Percentiles rank a stretch among this genome's conserved stretches.
These are phyloP conservation scores for Drosophila borealis DNA, from an alignment of 2,888 invertebrate genomes.

Conservation along the genomic window DNA sequence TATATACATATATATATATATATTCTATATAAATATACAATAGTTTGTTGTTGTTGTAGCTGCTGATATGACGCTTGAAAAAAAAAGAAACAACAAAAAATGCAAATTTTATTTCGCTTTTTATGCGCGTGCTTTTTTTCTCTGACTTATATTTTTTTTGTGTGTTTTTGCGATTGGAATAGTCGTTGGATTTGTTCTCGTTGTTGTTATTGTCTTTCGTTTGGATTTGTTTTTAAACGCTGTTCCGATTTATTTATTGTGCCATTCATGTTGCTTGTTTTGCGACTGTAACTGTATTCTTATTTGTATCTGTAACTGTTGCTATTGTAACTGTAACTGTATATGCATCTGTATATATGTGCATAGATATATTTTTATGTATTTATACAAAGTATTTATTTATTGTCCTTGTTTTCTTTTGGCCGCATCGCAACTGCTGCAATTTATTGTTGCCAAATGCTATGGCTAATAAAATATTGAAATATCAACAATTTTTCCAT, in stretches of 20 bases:
- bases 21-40: slow-evolving; percentile 21
- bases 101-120: slow-evolving; percentile 76
- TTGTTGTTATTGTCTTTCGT: slow-evolving; percentile 22
- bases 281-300: slow-evolving; percentile 24
- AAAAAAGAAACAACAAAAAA: slow-evolving; percentile 53
- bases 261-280: slow-evolving; percentile 58
- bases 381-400: slow-evolving; percentile 43
- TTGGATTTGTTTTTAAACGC: slow-evolving; percentile 68
- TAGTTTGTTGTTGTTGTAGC: slow-evolving; percentile 26
- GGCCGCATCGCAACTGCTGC: slow-evolving; percentile 63
- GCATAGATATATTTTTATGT: slow-evolving; percentile 52
- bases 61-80: slow-evolving; percentile 62
- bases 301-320: slow-evolving; percentile 11
- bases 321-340: slow-evolving; percentile 19
- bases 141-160: slow-evolving; percentile 21
- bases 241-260: slow-evolving; percentile 74
- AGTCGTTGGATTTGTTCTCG: slow-evolving; percentile 23
- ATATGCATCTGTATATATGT: slow-evolving; percentile 16
- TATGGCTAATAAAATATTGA: slow-evolving; percentile 72
- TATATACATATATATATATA: slow-evolving; percentile 4
- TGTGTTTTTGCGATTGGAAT: slow-evolving; percentile 12
- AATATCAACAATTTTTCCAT: slow-evolving; percentile 55
- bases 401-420: slow-evolving; percentile 52
- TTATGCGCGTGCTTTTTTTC: slow-evolving; percentile 44
- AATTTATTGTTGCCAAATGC: slow-evolving; percentile 62